Evolutionary conservation across 1,140 invertebrate species (phyloP).

Genomic region (Mylabris phalerata): DNA sequence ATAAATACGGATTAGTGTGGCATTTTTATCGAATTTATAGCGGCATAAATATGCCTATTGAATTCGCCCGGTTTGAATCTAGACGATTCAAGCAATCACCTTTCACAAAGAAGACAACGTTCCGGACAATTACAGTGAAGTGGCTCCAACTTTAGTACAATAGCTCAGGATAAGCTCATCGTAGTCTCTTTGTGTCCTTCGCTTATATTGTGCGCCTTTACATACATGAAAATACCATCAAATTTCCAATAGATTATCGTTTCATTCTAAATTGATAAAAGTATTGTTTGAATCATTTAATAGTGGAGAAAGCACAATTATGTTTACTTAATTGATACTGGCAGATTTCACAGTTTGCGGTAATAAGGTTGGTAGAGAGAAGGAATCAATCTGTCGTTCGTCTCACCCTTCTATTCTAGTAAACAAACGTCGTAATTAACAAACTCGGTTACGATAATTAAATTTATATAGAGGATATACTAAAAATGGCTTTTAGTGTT

Average conservation of each 20-base stretch:
- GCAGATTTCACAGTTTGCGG: conserved; percentile 6
- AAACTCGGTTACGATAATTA: conserved; percentile 35
- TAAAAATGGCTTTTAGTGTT: conserved; percentile 28
- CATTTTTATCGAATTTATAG: background rate
- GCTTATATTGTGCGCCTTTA: background rate
- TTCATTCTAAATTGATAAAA: too few species aligned
- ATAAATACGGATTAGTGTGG: background rate
- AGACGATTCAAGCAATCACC: conserved; percentile 19
- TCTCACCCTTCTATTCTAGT: background rate
- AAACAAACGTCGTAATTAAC: conserved; percentile 29
- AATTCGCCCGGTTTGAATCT: conserved; percentile 22
- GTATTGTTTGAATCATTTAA: conserved; percentile 3
- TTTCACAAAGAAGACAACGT: conserved; percentile 31
- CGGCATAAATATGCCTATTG: conserved; percentile 23
- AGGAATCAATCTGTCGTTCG: conserved; percentile 13
- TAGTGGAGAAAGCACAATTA: conserved; percentile 7
- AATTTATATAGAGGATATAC: conserved; percentile 29
- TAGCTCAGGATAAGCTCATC: conserved; percentile 6
- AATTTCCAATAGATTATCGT: too few species aligned
- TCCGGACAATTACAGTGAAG: conserved; percentile 31
- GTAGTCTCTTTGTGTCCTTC: conserved; percentile 7
- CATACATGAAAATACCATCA: too few species aligned
- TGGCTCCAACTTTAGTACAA: conserved; percentile 16
- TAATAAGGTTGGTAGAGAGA: background rate
- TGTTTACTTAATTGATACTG: conserved; percentile 13